These are phyloP conservation scores for Halictus quadricinctus DNA, from an alignment of 2,888 invertebrate genomes.

Conservation along the genomic window DNA sequence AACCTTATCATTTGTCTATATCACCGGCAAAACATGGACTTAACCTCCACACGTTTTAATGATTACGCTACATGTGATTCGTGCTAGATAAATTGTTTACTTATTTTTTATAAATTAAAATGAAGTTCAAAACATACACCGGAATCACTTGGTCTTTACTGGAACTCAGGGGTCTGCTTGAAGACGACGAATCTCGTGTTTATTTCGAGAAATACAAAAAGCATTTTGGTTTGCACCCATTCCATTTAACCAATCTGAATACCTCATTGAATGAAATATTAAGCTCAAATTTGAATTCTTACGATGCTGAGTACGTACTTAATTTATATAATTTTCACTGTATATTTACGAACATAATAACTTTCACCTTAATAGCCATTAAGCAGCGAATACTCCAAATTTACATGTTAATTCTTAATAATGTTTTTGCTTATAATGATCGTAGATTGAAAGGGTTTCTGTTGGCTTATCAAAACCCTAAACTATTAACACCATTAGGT, in stretches of 20 bases:
- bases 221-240: slow-evolving; percentile 86
- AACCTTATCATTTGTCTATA: slow-evolving; percentile 4
- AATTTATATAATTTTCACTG: neutral
- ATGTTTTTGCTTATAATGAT: slow-evolving; percentile 15
- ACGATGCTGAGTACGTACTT: slow-evolving; percentile 85
- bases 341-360: neutral
- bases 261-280: slow-evolving; percentile 85
- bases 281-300: slow-evolving; percentile 85
- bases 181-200: slow-evolving; percentile 85
- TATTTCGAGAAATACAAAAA: slow-evolving; percentile 84
- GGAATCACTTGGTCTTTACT: slow-evolving; percentile 74
- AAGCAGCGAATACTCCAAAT: slow-evolving; percentile 22
- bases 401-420: neutral
- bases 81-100: neutral
- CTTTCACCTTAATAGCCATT: neutral
- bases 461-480: slow-evolving; percentile 87
- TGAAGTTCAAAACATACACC: slow-evolving; percentile 61
- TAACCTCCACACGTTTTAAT: slow-evolving; percentile 31
- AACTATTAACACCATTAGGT: slow-evolving; percentile 85
- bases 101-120: slow-evolving; percentile 35
- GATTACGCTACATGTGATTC: slow-evolving; percentile 15
- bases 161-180: slow-evolving; percentile 84
- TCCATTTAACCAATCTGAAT: slow-evolving; percentile 85
- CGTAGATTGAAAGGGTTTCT: slow-evolving; percentile 87
- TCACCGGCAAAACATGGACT: slow-evolving; percentile 42